These are phyloP conservation scores for Synchiropus splendidus DNA, from an alignment of 2,113 vertebrate species.

Conservation along the genomic window DNA sequence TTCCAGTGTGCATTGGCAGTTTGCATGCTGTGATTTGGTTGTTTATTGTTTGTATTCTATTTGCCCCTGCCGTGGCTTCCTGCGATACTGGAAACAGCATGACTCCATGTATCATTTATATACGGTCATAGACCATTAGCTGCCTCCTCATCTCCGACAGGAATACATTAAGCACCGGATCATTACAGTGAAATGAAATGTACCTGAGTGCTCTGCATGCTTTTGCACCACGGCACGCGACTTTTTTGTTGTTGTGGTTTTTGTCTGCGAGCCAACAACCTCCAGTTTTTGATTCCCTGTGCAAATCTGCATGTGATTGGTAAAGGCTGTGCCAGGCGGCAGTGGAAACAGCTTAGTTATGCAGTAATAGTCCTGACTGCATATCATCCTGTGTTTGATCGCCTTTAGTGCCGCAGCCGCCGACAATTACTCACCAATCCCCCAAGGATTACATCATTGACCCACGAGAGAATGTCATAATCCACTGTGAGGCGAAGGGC, in stretches of 20 bases:
- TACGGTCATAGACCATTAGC: conserved; percentile 40
- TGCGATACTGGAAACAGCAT: conserved; percentile 28
- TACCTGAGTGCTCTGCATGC: conserved; percentile 39
- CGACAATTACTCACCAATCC: conserved; percentile 92
- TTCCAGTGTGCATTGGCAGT: conserved; percentile 41
- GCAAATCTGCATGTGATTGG: conserved; percentile 24
- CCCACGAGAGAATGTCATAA: conserved; percentile 88
- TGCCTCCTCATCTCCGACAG: conserved; percentile 19
- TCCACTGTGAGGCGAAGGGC: conserved; percentile 93
- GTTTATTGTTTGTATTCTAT: conserved; percentile 21
- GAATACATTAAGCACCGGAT: conserved; percentile 30
- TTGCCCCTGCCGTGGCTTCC: conserved; percentile 25
- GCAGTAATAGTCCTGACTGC: conserved; percentile 37
- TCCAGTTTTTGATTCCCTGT: conserved; percentile 12
- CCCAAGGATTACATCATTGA: conserved; percentile 95
- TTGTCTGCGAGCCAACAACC: conserved; percentile 28
- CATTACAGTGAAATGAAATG: conserved; percentile 30
- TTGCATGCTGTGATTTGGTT: conserved; percentile 56
- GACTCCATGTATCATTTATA: conserved; percentile 28
- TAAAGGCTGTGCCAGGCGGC: conserved; percentile 22
- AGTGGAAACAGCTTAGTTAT: conserved; percentile 18
- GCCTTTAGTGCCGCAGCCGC: conserved; percentile 83
- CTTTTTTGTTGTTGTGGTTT: conserved; percentile 21
- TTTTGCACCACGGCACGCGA: conserved; percentile 7
- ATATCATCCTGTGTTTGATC: conserved; percentile 26